Evolutionary conservation across 2,797 vertebrate genomes (phyloP), one percentile per base, ranked within the genome.

Genomic region (Dryobates pubescens): DNA sequence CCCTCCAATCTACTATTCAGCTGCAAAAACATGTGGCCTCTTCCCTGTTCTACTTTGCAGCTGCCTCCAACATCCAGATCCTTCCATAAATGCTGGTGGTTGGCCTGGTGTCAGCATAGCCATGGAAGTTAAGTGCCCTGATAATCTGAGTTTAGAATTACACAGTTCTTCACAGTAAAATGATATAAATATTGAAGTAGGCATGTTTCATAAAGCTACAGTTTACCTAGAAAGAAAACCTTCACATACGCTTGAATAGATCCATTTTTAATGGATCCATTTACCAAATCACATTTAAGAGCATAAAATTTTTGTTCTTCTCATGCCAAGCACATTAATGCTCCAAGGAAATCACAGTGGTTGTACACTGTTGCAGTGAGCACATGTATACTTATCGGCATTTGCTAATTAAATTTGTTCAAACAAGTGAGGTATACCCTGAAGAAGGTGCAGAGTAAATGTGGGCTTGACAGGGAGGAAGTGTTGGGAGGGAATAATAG

Each of bases 381-480:
- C 22, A 45, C 70, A 49, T 73, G 30, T 87, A 63, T 71, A 88
- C 36, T 86, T 91, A 93, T 41, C 91, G 91, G 92, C 82, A 93
- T 94, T 93, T 89, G 38, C 49, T 94, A 94, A 94, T 93, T 93
- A 73, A 89, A 95, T 94, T 92, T 93, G 88, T 68, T 96, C 74
- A 84, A 43, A 94, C 36, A 73, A 73, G 26, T 0, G 0, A 83
- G 24, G 38, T 83, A 32, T 82, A 93, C 71, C 80, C 80, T 79
- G 73, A 84, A 88, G 77, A 93, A 93, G 74, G 68, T 73, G 20
- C 20, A 77, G 36, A 62, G 47, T 79, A 93, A 94, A 85, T 72
- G 20, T 14, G 12, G 47, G 7, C 19, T 92, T 91, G 68, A 77
- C 36, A 77, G 13, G 9, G 12, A 87, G 49, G 7, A 68, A 80